phyloP scores from a whole-genome alignment of 2,797 vertebrate genomes.

The Thalassophryne amazonica region DNA sequence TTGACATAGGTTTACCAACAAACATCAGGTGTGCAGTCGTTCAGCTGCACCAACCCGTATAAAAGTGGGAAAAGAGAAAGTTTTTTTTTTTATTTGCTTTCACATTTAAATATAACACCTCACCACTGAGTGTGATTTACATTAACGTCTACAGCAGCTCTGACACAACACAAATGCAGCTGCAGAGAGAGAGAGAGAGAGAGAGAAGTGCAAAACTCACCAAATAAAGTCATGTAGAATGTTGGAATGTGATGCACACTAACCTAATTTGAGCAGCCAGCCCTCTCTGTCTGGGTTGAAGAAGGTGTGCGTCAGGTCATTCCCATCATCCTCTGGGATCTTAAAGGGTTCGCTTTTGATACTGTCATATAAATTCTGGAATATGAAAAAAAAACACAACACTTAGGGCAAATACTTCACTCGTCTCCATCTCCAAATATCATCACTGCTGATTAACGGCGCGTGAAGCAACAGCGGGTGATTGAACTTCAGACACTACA shows the following conservation, averaged over 20 bases:
- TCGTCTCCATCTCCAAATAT: not conserved
- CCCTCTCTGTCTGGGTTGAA: conserved; percentile 94
- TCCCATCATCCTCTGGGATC: conserved; percentile 96
- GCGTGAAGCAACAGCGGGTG: conserved; percentile 19
- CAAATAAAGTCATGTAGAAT: conserved; percentile 29
- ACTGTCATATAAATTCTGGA: conserved; percentile 89
- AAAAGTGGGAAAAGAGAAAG: no score
- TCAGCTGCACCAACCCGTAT: no score
- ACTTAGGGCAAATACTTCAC: not conserved
- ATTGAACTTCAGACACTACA: conserved; percentile 8
- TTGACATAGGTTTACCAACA: no score
- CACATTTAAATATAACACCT: not conserved
- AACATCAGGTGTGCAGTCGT: no score
- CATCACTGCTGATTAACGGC: conserved; percentile 1
- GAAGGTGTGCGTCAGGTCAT: conserved; percentile 96
- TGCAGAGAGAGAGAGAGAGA: not conserved
- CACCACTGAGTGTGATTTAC: not conserved
- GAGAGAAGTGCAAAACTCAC: conserved; percentile 7
- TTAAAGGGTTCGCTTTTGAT: conserved; percentile 94
- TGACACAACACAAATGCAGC: conserved; percentile 6
- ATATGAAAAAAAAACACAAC: not conserved
- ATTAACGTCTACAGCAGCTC: not conserved
- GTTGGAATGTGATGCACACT: conserved; percentile 47
- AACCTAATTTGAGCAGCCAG: conserved; percentile 94
- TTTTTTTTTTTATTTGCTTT: no score